Evolutionary conservation across 1,140 invertebrate species (phyloP), one percentile per base, ranked within the genome.

Genomic region (Micrasema minimum): DNA sequence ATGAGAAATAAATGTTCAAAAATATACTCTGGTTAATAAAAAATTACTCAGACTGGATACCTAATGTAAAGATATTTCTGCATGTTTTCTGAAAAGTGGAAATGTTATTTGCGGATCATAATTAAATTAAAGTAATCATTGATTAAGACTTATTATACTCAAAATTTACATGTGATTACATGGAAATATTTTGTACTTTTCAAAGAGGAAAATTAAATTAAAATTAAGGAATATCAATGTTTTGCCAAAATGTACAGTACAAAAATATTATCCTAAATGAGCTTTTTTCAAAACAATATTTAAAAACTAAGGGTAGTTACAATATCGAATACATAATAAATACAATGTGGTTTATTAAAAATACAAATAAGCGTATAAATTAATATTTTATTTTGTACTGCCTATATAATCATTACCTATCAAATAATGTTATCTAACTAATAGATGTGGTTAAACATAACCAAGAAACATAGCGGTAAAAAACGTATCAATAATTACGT

Each of bases 371-470:
- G 26, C 7, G 26, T 48, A 64, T 46, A 64, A 66, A 51, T 66
- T 66, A 66, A 66, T 38, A 66, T 66, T 66, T n/a, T 66, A 66
- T 41, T 66, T 66, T 66, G 64, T 66, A 66, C 64, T 66, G 31
- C 46, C 46, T 66, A 66, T 38, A 51, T 51, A 64, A 64, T 59
- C 55, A 59, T 59, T 59, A 26, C 59, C 59, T 64, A 64, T 46
- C 43, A 64, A 59, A 59, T 38, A 59, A 59, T 41, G 37, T 22
- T 12, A 43, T 16, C 55, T 59, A 59, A 41, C 55, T 59, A 55
- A 53, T 14, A 59, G 22, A 59, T 14, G 10, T 46, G 59, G 59
- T 64, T 64, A 18, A 61, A 26, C 12, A 41, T 31, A 64, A 64
- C 59, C 59, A 64, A 41, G 55, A 43, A 59, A 59, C 10, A 59